Percentiles rank a stretch among this genome's conserved stretches.
phyloP scores from a whole-genome alignment of 2,113 vertebrate genomes.

The Coryphaenoides rupestris region DNA sequence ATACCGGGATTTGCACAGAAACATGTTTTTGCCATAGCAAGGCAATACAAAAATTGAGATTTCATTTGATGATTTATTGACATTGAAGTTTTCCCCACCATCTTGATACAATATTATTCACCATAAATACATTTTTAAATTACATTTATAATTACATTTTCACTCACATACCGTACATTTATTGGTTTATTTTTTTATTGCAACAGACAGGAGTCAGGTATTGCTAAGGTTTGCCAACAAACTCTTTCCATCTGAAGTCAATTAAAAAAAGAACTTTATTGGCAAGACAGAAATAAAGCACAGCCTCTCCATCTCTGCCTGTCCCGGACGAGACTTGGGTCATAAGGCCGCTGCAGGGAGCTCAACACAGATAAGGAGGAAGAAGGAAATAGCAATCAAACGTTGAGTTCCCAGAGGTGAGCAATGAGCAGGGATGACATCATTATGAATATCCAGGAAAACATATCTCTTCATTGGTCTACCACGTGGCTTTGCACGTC shows the following conservation, averaged over 20 bases:
- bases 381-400: slow-evolving; percentile 69
- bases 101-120: slow-evolving; percentile 72
- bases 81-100: slow-evolving; percentile 71
- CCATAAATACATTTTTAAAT: slow-evolving; percentile 77
- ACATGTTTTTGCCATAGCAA: background rate
- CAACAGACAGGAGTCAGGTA: slow-evolving; percentile 80
- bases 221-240: slow-evolving; percentile 78
- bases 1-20: background rate
- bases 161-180: slow-evolving; percentile 77
- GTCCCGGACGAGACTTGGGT: slow-evolving; percentile 62
- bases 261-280: slow-evolving; percentile 77
- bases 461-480: slow-evolving; percentile 31
- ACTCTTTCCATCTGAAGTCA: slow-evolving; percentile 67
- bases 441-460: slow-evolving; percentile 40
- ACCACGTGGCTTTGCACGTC: no score
- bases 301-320: slow-evolving; percentile 62
- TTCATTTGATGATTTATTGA: slow-evolving; percentile 76
- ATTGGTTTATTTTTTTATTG: slow-evolving; percentile 79
- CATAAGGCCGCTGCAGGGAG: slow-evolving; percentile 79
- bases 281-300: slow-evolving; percentile 73
- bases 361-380: slow-evolving; percentile 75
- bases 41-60: slow-evolving; percentile 34
- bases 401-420: slow-evolving; percentile 61
- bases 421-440: slow-evolving; percentile 55
- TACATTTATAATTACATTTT: slow-evolving; percentile 78